Evolutionary conservation across 2,888 invertebrate species (phyloP), one percentile per base, ranked within the genome.

Genomic region (Notocelia uddmanniana): DNA sequence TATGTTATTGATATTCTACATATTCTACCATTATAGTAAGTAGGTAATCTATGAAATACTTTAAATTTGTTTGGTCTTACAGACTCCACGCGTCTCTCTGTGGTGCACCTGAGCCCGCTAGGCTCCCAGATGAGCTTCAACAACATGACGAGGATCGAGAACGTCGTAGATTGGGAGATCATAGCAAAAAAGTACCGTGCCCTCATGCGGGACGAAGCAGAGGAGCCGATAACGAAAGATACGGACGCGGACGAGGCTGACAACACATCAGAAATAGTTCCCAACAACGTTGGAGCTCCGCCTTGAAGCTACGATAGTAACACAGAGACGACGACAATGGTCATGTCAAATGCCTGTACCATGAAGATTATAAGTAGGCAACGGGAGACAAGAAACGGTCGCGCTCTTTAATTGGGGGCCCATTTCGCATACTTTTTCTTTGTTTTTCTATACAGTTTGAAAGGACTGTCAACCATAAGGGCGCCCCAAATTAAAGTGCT

Each of bases 131-230:
- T 97, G 76, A 97, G 97, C 83, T 97, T 98, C 90, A 96, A 95
- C 82, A 96, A 96, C 76, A 95, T 96, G 63, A 96, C 96, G 59
- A 95, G 97, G 78, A 98, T 98, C 78, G 98, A 98, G 85, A 97
- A 97, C 82, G 97, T 98, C 9, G 97, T 97, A 1, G 98, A 98
- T 86, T 98, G 98, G 98, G 97, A 97, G 81, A 94, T 96, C 2
- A 98, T 98, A 73, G 97, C 98, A 23, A 97, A 97, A 91, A 98
- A 98, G 85, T 98, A 98, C 86, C 94, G 97, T 21, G 96, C 97
- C 0, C 92, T 98, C 11, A 94, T 86, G 89, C 86, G 94, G 62
- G 94, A 91, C 69, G 92, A 92, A 66, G 85, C 93, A 0, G 93
- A 93, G 1, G 93, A 93, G 64, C 82, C 85, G 0, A 72, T 81